phyloP scores from a whole-genome alignment of 2,797 vertebrate genomes.

The Chaunax sp. region DNA sequence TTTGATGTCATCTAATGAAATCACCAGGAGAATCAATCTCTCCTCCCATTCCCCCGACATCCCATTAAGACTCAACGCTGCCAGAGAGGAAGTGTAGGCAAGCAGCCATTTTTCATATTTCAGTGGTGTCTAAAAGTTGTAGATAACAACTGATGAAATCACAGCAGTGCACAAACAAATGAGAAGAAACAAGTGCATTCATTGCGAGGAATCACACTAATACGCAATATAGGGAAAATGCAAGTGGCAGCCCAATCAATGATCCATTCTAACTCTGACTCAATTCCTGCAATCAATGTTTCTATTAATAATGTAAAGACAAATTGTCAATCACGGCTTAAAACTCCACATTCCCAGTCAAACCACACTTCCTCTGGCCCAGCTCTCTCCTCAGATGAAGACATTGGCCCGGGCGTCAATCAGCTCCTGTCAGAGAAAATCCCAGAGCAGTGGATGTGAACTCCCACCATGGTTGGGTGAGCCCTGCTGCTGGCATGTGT shows the following conservation, averaged over 20 bases:
- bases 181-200: slow-evolving; percentile 29
- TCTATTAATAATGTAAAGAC: not conserved
- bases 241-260: slow-evolving; percentile 34
- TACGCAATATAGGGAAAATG: slow-evolving; percentile 24
- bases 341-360: not conserved
- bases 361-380: not conserved
- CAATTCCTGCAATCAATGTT: slow-evolving; percentile 20
- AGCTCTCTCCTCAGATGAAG: slow-evolving; percentile 46
- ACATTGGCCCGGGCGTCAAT: slow-evolving; percentile 43
- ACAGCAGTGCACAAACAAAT: slow-evolving; percentile 55
- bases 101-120: slow-evolving; percentile 59
- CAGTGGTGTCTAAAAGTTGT: slow-evolving; percentile 49
- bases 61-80: slow-evolving; percentile 62
- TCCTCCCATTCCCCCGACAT: slow-evolving; percentile 55
- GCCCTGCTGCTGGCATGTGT: slow-evolving; percentile 9
- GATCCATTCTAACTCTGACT: slow-evolving; percentile 19
- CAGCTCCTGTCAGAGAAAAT: slow-evolving; percentile 44
- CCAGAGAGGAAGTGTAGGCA: slow-evolving; percentile 53
- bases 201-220: slow-evolving; percentile 22
- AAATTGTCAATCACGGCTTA: slow-evolving; percentile 7
- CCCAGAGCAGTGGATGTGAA: slow-evolving; percentile 19
- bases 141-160: slow-evolving; percentile 71
- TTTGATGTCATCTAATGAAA: slow-evolving; percentile 77
- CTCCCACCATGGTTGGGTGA: slow-evolving; percentile 33
- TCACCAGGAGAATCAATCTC: slow-evolving; percentile 70